Conservation (phyloP, 2,888 invertebrate species). For the Hyppa rectilinea region DNA sequence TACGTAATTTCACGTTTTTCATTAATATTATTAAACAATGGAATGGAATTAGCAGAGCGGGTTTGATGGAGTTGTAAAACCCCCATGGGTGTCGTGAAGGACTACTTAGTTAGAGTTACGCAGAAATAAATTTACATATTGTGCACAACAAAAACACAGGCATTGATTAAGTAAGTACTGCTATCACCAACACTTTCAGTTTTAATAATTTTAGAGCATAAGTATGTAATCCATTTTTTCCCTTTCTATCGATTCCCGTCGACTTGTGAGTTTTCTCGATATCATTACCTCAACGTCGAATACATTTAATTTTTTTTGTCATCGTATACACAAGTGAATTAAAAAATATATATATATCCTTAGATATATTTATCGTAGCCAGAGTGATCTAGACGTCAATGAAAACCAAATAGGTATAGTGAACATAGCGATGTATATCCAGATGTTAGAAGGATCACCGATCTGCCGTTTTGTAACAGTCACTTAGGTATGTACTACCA, state of each 20-base stretch:
- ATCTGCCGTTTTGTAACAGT: neutral
- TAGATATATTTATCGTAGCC: neutral
- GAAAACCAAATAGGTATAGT: neutral
- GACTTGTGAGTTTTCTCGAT: neutral
- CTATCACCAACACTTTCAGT: too few relatives aligned
- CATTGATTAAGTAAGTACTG: neutral
- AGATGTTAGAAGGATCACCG: neutral
- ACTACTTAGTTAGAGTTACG: neutral
- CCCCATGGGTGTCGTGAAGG: conserved; percentile 21
- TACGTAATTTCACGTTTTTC: conserved; percentile 1
- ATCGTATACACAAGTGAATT: too few relatives aligned
- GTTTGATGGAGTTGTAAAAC: conserved; percentile 3
- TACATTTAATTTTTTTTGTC: neutral
- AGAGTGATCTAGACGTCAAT: neutral
- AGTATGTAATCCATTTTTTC: neutral
- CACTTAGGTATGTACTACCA: neutral
- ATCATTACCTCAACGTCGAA: neutral
- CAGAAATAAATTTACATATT: neutral
- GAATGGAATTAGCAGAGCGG: conserved; percentile 11
- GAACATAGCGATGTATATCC: neutral
- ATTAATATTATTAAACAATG: neutral
- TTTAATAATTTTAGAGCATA: too few relatives aligned
- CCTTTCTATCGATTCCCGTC: neutral
- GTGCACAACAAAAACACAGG: neutral
- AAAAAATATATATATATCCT: neutral